Base-by-base conservation (phyloP, 2,113 vertebrate genomes). In the Strix aluco region DNA sequence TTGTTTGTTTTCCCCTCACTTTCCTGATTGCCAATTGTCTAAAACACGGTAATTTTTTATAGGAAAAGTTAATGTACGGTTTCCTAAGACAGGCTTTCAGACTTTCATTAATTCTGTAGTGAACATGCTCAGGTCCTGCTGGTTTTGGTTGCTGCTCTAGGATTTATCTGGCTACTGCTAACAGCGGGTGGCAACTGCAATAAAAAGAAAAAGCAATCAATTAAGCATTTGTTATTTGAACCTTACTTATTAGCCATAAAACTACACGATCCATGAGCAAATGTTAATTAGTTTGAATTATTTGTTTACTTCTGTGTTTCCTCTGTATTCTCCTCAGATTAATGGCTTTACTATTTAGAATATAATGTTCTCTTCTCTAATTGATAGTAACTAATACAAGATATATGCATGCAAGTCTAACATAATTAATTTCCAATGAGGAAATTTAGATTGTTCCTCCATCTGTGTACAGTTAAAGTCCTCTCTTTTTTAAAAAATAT, bases 211-310 rank as follows among this genome's bases (percentile, higher is more conserved):
- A 96, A 92, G 36, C 22, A 93, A 86, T 88, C 88, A 95, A 81
- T 93, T 93, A 96, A 96, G 66, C 46, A 63, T 51, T 90, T 86
- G 62, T 82, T 96, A 94, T 97, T 83, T 92, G 91, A 89, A 95
- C 74, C 61, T 96, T 95, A 77, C 87, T 97, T 97, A 78, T 96
- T 96, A 94, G 65, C 82, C 63, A 81, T 71, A 94, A 95, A 97
- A 69, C 47, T 83, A 84, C 46, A 69, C 40, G 88, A 70, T 97
- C 80, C 52, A 58, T 55, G 54, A 97, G 44, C 69, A 92, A 96
- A 81, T 86, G 86, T 93, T 97, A 96, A 97, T 95, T 97, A 96
- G 80, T 85, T 95, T 97, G 94, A 98, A 94, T 97, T 97, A 96
- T 92, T 96, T 98, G 94, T 97, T 98, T 98, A 92, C 62, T 77